Evolutionary conservation across 2,888 invertebrate species (phyloP).

Genomic region (Emmelina monodactyla): DNA sequence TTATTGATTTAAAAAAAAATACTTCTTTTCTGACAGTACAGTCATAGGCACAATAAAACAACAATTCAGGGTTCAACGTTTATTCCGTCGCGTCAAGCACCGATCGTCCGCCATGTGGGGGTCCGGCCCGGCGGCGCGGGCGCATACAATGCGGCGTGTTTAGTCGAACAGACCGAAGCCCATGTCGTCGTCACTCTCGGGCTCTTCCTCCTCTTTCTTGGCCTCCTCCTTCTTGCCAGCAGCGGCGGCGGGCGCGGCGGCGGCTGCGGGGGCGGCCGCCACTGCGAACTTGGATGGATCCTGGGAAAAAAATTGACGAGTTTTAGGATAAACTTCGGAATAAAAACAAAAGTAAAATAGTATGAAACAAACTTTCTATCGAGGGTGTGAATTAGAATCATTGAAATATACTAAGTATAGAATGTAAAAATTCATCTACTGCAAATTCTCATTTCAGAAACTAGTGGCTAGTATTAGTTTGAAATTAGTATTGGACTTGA

Average conservation of each 20-base stretch:
- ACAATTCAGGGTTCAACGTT: constrained; percentile 25
- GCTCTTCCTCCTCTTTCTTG: constrained; percentile 82
- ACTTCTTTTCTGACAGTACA: no score
- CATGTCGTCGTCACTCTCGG: constrained; percentile 93
- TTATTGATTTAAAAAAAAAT: no score
- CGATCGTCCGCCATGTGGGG: constrained; percentile 49
- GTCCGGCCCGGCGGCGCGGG: constrained; percentile 52
- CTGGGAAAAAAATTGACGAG: constrained; percentile 54
- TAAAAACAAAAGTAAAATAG: no score
- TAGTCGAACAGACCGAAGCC: constrained; percentile 96
- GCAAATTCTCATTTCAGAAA: no score
- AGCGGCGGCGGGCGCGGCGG: constrained; percentile 71
- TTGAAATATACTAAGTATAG: no score
- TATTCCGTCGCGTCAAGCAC: constrained; percentile 30
- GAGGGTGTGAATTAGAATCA: no score
- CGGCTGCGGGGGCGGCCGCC: constrained; percentile 66
- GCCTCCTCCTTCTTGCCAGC: constrained; percentile 70
- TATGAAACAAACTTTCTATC: no score
- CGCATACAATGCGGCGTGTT: constrained; percentile 21
- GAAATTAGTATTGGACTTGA: no score
- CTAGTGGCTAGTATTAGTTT: no score
- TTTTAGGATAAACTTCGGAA: no score
- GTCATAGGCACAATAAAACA: no score
- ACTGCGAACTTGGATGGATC: constrained; percentile 94
- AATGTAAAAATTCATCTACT: no score